These are phyloP conservation scores for Rhamnusium bicolor DNA, from an alignment of 2,888 invertebrate species.

Conservation along the genomic window DNA sequence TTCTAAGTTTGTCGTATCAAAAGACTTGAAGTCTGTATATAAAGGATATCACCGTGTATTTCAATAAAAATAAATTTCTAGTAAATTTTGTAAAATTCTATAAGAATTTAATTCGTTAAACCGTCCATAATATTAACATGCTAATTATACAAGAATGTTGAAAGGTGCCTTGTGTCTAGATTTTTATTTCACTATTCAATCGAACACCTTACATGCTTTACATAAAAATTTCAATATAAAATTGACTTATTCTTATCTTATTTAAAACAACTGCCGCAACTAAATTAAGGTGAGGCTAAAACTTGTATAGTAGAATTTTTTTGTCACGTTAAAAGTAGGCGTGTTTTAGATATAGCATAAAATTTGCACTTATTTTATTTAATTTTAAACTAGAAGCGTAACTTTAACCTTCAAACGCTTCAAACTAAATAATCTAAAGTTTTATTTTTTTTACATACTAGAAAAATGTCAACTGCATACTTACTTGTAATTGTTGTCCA, in stretches of 20 bases:
- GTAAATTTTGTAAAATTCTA: too few species aligned
- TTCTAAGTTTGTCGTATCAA: too few species aligned
- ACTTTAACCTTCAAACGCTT: background rate
- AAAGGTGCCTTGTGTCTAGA: background rate
- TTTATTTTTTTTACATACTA: background rate
- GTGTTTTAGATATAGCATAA: constrained; percentile 11
- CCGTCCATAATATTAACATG: too few species aligned
- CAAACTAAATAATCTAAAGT: background rate
- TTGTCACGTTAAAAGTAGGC: background rate
- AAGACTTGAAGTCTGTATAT: too few species aligned
- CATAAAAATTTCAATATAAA: background rate
- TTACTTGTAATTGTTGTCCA: constrained; percentile 62
- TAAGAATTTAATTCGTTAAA: too few species aligned
- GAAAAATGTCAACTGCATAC: constrained; percentile 37
- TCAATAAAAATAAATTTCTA: too few species aligned
- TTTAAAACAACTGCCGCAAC: background rate
- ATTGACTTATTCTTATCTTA: background rate
- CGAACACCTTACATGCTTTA: too few species aligned
- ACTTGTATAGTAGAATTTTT: background rate
- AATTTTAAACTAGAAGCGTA: background rate
- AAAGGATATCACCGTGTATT: too few species aligned
- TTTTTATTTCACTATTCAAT: background rate
- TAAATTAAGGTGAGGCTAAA: background rate
- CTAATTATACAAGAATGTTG: too few species aligned
- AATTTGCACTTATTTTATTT: constrained; percentile 2